phyloP scores from a whole-genome alignment of 2,113 vertebrate species.

The Ammodytes marinus region DNA sequence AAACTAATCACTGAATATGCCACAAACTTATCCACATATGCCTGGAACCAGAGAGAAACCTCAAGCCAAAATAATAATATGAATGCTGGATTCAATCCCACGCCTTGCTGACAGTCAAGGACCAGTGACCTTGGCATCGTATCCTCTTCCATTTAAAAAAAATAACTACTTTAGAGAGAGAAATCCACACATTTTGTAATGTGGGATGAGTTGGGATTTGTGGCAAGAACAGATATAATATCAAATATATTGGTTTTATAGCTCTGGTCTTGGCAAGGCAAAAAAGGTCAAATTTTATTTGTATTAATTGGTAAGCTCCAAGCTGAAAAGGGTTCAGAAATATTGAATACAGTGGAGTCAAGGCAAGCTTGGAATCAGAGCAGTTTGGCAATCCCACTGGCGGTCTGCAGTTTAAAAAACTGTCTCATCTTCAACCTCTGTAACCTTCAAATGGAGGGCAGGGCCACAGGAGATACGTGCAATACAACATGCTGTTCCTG shows the following conservation, averaged over 20 bases:
- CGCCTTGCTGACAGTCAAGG: neutral
- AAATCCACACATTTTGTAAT: neutral
- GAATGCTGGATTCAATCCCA: slow-evolving; percentile 3
- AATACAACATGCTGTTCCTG: slow-evolving; percentile 51
- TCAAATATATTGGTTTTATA: neutral
- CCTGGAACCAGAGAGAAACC: too few species aligned
- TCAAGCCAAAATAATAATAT: neutral
- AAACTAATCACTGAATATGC: too few species aligned
- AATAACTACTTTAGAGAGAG: neutral
- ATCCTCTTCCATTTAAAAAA: neutral
- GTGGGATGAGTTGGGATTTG: neutral
- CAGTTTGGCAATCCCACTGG: slow-evolving; percentile 1
- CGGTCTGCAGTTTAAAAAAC: neutral
- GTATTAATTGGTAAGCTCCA: neutral
- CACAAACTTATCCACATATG: too few species aligned
- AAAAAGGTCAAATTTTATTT: neutral
- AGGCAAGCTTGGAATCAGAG: neutral
- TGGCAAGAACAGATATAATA: neutral
- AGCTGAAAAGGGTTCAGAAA: slow-evolving; percentile 7
- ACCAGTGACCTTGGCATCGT: neutral
- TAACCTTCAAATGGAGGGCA: slow-evolving; percentile 25
- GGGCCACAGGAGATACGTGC: slow-evolving; percentile 4
- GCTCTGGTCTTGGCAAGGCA: neutral
- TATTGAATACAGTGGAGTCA: neutral
- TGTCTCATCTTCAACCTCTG: slow-evolving; percentile 8